These are phyloP conservation scores for Nemapogon koenigi DNA, from an alignment of 2,888 invertebrate genomes.

Conservation along the genomic window DNA sequence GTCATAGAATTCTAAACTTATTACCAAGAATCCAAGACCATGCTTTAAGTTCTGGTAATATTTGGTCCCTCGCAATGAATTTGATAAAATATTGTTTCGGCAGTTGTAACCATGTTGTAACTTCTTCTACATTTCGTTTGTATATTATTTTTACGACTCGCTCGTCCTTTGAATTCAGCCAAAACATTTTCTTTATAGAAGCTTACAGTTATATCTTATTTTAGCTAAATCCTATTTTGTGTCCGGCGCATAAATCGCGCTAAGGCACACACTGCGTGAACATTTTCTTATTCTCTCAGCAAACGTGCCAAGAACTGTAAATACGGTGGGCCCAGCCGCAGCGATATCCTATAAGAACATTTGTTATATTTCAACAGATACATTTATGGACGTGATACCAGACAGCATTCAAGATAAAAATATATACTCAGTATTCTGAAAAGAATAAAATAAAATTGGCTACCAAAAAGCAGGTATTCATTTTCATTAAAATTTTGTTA, in stretches of 20 bases:
- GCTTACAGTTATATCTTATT: slow-evolving; percentile 44
- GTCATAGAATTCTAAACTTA: no score
- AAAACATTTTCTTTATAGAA: slow-evolving; percentile 25
- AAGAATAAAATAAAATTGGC: no score
- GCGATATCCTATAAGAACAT: no score
- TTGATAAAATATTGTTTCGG: neutral
- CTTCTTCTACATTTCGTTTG: neutral
- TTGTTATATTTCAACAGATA: no score
- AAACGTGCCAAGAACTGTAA: slow-evolving; percentile 61
- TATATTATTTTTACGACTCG: neutral
- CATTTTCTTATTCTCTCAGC: slow-evolving; percentile 56
- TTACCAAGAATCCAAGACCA: no score
- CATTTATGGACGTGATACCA: no score
- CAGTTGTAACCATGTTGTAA: neutral
- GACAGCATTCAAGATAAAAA: no score
- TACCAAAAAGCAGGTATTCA: no score
- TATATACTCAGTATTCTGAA: no score
- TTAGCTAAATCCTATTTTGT: slow-evolving; percentile 60
- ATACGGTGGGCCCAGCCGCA: slow-evolving; percentile 28
- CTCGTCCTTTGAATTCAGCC: slow-evolving; percentile 27
- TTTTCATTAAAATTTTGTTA: no score
- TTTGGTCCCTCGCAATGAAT: no score
- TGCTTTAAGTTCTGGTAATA: no score
- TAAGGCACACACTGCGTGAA: slow-evolving; percentile 56
- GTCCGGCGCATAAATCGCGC: slow-evolving; percentile 57